A percentile compares a stretch with the other conserved stretches of the same genome.
Evolutionary conservation across 2,113 vertebrate genomes (phyloP).

Genomic region (Daboia siamensis): DNA sequence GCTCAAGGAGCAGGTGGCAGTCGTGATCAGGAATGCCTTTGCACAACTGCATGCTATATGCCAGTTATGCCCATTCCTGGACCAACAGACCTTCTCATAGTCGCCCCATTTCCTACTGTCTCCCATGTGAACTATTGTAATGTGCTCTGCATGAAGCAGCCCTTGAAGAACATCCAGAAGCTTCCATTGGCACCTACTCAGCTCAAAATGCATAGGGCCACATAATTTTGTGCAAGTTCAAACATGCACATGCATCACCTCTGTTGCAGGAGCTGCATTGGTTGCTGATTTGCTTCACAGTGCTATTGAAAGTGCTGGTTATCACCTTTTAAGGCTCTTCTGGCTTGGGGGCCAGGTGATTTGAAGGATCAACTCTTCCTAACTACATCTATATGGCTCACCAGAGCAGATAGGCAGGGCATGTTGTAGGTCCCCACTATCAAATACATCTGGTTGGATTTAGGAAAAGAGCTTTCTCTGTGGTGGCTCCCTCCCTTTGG

Average conservation of each 20-base stretch:
- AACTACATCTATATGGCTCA: no score
- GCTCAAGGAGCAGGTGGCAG: no score
- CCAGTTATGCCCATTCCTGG: not conserved
- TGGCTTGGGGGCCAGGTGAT: no score
- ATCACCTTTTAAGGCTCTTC: no score
- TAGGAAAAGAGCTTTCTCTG: not conserved
- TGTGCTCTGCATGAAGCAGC: not conserved
- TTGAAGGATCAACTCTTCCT: no score
- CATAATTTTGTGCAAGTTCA: not conserved
- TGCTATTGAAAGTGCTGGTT: no score
- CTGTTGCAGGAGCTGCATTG: no score
- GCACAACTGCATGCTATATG: not conserved
- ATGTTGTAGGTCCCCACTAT: not conserved
- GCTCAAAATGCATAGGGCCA: not conserved
- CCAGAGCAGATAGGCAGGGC: not conserved
- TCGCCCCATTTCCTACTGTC: not conserved
- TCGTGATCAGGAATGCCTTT: not conserved
- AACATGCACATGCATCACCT: no score
- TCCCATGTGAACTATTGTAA: not conserved
- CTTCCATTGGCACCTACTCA: not conserved
- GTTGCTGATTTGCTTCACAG: no score
- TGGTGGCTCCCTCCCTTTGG: no score
- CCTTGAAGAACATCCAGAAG: not conserved
- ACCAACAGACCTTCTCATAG: not conserved
- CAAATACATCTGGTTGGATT: not conserved